Conservation (phyloP, 2,888 invertebrate genomes). For the Tolmerus cingulatus region DNA sequence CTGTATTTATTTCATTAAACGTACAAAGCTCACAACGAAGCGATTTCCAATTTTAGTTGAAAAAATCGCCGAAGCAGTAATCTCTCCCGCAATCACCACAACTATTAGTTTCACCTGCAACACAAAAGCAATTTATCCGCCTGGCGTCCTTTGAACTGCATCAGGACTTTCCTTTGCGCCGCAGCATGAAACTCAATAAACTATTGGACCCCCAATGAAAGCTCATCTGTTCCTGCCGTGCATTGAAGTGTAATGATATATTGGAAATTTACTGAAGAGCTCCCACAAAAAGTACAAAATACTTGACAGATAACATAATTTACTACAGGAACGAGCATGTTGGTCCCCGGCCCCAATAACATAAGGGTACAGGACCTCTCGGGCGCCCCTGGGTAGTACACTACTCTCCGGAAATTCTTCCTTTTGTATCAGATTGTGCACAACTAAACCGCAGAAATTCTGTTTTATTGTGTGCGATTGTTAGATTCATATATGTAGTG, state of each 20-base stretch:
- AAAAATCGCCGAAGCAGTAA: background rate
- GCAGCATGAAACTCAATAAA: constrained; percentile 34
- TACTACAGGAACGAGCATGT: constrained; percentile 22
- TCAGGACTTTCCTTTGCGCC: constrained; percentile 15
- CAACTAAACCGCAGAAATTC: background rate
- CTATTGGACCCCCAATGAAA: constrained; percentile 27
- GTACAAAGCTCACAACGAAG: background rate
- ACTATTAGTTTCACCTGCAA: constrained; percentile 35
- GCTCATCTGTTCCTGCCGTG: constrained; percentile 37
- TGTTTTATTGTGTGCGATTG: background rate
- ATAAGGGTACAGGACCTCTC: background rate
- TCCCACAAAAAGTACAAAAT: constrained; percentile 30
- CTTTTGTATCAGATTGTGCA: background rate
- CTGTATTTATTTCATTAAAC: background rate
- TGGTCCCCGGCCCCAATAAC: background rate
- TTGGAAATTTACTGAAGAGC: constrained; percentile 40
- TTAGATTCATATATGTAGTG: background rate
- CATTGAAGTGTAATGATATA: constrained; percentile 40
- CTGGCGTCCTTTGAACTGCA: constrained; percentile 30
- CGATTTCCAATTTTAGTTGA: background rate
- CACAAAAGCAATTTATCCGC: constrained; percentile 27
- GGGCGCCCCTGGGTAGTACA: background rate
- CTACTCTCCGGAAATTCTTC: constrained; percentile 12
- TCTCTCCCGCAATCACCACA: constrained; percentile 25
- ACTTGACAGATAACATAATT: constrained; percentile 41